Conservation (phyloP, 2,113 vertebrate genomes). For the Entelurus aequoreus region DNA sequence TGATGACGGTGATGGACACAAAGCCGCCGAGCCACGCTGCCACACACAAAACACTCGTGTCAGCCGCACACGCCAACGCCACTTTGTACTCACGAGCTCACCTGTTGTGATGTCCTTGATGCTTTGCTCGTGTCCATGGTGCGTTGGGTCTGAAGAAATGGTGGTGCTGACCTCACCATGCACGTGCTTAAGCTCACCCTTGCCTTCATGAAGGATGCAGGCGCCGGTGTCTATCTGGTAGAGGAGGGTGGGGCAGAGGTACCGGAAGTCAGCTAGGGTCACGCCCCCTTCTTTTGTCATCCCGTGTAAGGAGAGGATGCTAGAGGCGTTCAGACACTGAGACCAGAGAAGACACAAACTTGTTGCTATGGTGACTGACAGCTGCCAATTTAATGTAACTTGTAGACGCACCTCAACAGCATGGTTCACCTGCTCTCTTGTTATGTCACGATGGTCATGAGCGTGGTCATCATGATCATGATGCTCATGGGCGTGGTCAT, state of each 20-base stretch:
- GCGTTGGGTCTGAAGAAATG: conserved; percentile 33
- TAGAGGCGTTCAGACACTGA: conserved; percentile 87
- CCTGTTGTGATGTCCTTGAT: conserved; percentile 62
- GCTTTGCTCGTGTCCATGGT: conserved; percentile 40
- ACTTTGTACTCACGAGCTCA: no score
- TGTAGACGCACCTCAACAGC: conserved; percentile 38
- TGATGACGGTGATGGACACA: conserved; percentile 91
- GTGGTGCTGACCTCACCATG: not conserved
- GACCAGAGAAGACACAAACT: not conserved
- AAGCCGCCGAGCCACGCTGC: conserved; percentile 93
- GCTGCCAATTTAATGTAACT: no score
- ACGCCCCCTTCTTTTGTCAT: conserved; percentile 75
- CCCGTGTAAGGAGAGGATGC: conserved; percentile 82
- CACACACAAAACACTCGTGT: not conserved
- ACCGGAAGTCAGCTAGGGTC: conserved; percentile 79
- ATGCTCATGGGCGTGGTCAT: not conserved
- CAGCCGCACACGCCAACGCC: not conserved
- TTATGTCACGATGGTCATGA: not conserved
- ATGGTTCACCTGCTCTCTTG: conserved; percentile 4
- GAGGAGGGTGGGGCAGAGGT: conserved; percentile 91
- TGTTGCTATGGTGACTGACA: not conserved
- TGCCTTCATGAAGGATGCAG: conserved; percentile 74
- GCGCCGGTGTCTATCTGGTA: conserved; percentile 84
- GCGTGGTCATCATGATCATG: not conserved
- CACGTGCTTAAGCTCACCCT: not conserved